Percentiles rank a stretch among this genome's conserved stretches.
These are phyloP conservation scores for Dermatemys mawii DNA, from an alignment of 2,113 vertebrate genomes.

Conservation along the genomic window DNA sequence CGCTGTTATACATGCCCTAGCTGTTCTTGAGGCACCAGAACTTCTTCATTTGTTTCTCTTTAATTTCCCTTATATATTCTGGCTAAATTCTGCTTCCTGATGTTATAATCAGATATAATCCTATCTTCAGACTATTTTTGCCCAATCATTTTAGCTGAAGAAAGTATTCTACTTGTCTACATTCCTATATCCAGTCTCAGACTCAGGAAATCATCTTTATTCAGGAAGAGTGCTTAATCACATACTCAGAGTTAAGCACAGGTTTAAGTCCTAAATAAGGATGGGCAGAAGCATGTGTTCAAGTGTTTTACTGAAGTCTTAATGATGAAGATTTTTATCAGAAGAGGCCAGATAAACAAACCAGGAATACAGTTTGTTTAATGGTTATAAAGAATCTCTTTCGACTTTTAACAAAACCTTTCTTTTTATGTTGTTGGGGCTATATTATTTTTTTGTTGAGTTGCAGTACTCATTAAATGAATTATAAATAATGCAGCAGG, in stretches of 20 bases:
- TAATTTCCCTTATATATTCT: neutral
- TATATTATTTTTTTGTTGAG: neutral
- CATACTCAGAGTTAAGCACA: neutral
- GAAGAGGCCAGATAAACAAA: neutral
- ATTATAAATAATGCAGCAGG: neutral
- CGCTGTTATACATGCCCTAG: neutral
- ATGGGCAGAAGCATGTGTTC: neutral
- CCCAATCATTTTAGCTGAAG: neutral
- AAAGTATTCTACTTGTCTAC: fast-evolving
- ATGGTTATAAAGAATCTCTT: neutral
- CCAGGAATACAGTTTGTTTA: neutral
- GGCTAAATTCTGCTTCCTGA: neutral
- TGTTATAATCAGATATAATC: neutral
- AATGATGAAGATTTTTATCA: neutral
- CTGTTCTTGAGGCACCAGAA: neutral
- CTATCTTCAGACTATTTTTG: neutral
- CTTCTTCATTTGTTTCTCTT: slow-evolving; percentile 4
- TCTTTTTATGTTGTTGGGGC: neutral
- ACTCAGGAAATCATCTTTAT: neutral
- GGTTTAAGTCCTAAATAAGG: neutral
- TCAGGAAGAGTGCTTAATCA: neutral
- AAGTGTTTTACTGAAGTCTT: neutral
- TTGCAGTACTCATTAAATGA: neutral
- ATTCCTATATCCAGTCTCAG: neutral
- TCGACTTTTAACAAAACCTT: neutral